Percentiles rank a stretch among this genome's conserved stretches.
phyloP scores from a whole-genome alignment of 2,888 invertebrate species.

The Tachina fera region DNA sequence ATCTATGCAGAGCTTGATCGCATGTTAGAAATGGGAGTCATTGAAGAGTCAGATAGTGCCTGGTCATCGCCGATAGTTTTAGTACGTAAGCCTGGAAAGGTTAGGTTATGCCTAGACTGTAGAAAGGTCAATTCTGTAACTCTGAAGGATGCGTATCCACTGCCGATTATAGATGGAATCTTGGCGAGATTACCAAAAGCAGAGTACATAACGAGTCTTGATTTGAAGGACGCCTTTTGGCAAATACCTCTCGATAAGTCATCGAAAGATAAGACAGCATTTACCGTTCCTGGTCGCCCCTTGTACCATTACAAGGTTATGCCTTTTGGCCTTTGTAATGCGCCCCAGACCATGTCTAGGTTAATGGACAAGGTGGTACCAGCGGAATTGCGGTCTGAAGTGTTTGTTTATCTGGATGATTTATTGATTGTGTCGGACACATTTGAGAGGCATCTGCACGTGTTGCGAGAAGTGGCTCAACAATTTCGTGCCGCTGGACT shows the following conservation, averaged over 20 bases:
- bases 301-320: too few relatives aligned
- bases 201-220: slow-evolving; percentile 55
- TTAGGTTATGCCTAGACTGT: slow-evolving; percentile 34
- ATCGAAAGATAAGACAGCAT: slow-evolving; percentile 35
- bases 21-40: neutral
- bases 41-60: neutral
- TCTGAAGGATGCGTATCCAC: slow-evolving; percentile 67
- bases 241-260: slow-evolving; percentile 32
- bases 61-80: neutral
- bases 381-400: slow-evolving; percentile 19
- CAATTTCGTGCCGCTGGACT: neutral
- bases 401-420: slow-evolving; percentile 43
- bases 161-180: slow-evolving; percentile 67
- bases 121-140: slow-evolving; percentile 36
- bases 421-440: slow-evolving; percentile 25
- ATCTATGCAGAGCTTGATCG: too few relatives aligned
- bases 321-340: too few relatives aligned
- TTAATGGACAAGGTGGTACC: slow-evolving; percentile 52
- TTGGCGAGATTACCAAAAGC: slow-evolving; percentile 59
- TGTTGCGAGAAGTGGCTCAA: neutral
- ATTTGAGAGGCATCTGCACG: neutral
- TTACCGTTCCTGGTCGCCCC: slow-evolving; percentile 15
- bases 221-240: slow-evolving; percentile 54
- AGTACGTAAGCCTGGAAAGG: neutral
- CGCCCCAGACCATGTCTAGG: slow-evolving; percentile 6